phyloP scores from a whole-genome alignment of 1,140 invertebrate genomes.

The Scylla paramamosain region DNA sequence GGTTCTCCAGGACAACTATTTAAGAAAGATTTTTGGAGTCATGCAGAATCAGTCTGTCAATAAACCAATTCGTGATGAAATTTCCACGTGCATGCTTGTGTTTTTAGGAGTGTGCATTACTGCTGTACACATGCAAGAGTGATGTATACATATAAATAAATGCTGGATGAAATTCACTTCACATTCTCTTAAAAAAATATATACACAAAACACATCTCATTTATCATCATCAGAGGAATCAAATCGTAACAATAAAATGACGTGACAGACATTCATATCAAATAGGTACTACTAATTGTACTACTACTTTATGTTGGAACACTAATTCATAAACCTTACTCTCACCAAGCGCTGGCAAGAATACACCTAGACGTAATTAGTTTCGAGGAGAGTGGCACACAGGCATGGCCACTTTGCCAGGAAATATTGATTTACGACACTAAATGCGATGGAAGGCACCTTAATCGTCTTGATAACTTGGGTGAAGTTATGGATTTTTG shows the following conservation, averaged over 20 bases:
- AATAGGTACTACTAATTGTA: not conserved
- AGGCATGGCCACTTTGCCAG: not conserved
- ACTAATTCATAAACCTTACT: conserved; percentile 32
- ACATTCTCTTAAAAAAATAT: not conserved
- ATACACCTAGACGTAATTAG: conserved; percentile 42
- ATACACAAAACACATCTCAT: not conserved
- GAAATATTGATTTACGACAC: conserved; percentile 53
- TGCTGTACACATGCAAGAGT: not conserved
- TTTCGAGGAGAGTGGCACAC: not conserved
- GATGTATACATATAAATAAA: not conserved
- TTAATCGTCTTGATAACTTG: conserved; percentile 47
- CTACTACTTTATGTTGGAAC: not conserved
- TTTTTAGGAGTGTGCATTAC: not conserved
- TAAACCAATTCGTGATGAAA: not conserved
- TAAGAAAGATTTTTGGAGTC: not conserved
- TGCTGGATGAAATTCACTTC: not conserved
- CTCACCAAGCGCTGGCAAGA: conserved; percentile 58
- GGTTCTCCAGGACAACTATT: not conserved
- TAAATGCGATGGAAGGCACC: conserved; percentile 50
- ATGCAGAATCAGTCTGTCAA: not conserved
- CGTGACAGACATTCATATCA: not conserved
- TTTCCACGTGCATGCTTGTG: not conserved
- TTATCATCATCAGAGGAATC: not conserved
- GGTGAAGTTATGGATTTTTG: conserved; percentile 50
- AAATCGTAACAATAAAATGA: not conserved